Evolutionary conservation across 2,888 invertebrate species (phyloP).

Genomic region (Eledone cirrhosa): DNA sequence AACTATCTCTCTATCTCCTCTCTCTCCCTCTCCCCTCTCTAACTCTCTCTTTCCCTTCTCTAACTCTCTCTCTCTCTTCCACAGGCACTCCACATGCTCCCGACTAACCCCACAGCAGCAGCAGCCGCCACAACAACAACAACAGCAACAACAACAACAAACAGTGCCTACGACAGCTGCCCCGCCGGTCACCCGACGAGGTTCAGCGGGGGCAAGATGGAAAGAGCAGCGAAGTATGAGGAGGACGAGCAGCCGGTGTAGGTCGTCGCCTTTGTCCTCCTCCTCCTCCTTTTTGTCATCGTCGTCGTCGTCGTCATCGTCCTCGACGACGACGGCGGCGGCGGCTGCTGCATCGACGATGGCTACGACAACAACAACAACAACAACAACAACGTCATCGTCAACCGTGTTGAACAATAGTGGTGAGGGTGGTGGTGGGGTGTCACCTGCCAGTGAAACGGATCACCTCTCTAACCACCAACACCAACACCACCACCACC

Average conservation of each 20-base stretch:
- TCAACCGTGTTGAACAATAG: not conserved
- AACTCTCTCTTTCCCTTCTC: too few relatives aligned
- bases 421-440: too few relatives aligned
- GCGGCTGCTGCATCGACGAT: too few relatives aligned
- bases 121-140: constrained; percentile 37
- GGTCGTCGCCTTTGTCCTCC: not conserved
- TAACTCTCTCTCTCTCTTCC: constrained; percentile 35
- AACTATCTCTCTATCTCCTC: too few relatives aligned
- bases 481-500: constrained; percentile 8
- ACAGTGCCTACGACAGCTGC: constrained; percentile 36
- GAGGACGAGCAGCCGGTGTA: not conserved
- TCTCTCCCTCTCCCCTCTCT: too few relatives aligned
- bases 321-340: too few relatives aligned
- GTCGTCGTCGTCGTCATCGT: too few relatives aligned
- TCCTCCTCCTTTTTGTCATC: too few relatives aligned
- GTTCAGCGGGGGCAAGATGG: not conserved
- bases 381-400: too few relatives aligned
- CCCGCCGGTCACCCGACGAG: not conserved
- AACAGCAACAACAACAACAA: constrained; percentile 47
- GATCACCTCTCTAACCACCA: constrained; percentile 14
- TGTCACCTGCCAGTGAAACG: constrained; percentile 4
- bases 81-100: constrained; percentile 55
- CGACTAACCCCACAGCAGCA: constrained; percentile 47
- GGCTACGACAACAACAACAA: too few relatives aligned
- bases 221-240: not conserved